These are phyloP conservation scores for Ophthalmolycus amberensis DNA, from an alignment of 2,113 vertebrate species.

Conservation along the genomic window DNA sequence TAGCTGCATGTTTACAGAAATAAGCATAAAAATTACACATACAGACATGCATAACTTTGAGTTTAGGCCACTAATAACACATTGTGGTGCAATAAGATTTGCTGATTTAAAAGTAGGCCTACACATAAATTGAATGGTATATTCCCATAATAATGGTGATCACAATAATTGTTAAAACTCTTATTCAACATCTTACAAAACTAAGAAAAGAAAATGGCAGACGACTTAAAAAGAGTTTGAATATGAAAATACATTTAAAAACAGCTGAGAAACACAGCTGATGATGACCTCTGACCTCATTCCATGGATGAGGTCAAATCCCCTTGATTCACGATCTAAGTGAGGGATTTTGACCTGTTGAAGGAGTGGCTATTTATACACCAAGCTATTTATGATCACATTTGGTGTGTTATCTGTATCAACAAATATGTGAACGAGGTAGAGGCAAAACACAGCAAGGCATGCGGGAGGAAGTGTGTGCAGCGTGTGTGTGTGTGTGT, in stretches of 20 bases:
- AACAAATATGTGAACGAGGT: constrained; percentile 7
- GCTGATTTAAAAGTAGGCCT: neutral
- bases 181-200: neutral
- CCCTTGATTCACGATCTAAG: neutral
- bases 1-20: neutral
- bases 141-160: neutral
- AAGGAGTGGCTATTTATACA: constrained; percentile 18
- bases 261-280: neutral
- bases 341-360: neutral
- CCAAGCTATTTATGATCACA: neutral
- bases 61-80: neutral
- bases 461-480: constrained; percentile 19
- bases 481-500: neutral
- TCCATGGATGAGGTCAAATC: neutral
- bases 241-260: neutral
- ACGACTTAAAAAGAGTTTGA: neutral
- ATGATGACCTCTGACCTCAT: constrained; percentile 8
- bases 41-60: neutral
- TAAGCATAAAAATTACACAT: neutral
- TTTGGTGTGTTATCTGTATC: constrained; percentile 17
- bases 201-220: neutral
- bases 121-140: neutral
- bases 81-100: neutral
- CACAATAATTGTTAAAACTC: neutral
- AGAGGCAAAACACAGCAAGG: constrained; percentile 32